Evolutionary conservation across 2,888 invertebrate species (phyloP).

Genomic region (Glyphotaelius pellucidus): DNA sequence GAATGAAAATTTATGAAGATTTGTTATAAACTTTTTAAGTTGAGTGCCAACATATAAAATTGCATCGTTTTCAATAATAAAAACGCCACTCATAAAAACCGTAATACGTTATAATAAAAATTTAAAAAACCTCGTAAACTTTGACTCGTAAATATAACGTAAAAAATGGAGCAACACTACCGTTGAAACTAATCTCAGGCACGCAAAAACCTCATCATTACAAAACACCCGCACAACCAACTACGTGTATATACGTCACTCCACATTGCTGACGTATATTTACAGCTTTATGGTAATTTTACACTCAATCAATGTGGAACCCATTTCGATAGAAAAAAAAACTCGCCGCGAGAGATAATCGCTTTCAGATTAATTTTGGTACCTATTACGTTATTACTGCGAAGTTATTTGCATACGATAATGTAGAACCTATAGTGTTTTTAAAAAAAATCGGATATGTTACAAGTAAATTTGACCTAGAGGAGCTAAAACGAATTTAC

Average conservation of each 20-base stretch:
- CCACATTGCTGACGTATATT: neutral
- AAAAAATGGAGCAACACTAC: neutral
- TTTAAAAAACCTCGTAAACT: neutral
- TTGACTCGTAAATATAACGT: neutral
- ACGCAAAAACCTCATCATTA: slow-evolving; percentile 2
- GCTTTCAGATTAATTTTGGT: slow-evolving; percentile 8
- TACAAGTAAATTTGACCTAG: neutral
- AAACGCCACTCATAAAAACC: neutral
- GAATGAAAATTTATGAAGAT: no score
- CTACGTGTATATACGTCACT: neutral
- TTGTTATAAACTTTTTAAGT: neutral
- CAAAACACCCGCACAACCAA: neutral
- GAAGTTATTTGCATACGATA: slow-evolving; percentile 32
- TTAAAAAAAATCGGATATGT: neutral
- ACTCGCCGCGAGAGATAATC: neutral
- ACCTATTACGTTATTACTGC: slow-evolving; percentile 10
- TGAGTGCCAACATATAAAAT: neutral
- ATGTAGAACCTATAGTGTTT: slow-evolving; percentile 8
- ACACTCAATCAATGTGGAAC: neutral
- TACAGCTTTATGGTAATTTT: slow-evolving; percentile 3
- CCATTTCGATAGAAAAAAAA: slow-evolving; percentile 10
- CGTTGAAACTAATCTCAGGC: neutral
- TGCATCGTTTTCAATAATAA: neutral
- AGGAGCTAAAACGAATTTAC: neutral
- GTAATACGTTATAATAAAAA: neutral